Evolutionary conservation across 1,140 invertebrate genomes (phyloP).

Genomic region (Aphis gossypii): DNA sequence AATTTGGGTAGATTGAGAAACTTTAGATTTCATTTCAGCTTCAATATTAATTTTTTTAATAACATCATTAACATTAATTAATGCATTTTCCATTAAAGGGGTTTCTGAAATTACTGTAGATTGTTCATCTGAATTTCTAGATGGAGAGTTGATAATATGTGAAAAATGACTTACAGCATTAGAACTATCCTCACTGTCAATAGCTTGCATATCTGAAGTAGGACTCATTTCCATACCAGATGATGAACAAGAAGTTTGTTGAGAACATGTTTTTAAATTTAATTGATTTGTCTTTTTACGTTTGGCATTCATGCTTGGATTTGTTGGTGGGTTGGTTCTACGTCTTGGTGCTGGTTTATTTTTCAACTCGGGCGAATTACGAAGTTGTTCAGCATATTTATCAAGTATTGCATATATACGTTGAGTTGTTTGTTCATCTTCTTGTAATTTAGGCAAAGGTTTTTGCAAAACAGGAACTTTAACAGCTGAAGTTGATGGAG

Average conservation of each 20-base stretch:
- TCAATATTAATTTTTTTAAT: constrained; percentile 59
- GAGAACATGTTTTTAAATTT: constrained; percentile 67
- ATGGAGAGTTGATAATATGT: constrained; percentile 65
- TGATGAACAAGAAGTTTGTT: constrained; percentile 64
- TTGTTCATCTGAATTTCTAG: constrained; percentile 60
- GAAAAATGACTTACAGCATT: constrained; percentile 63
- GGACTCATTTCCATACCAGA: constrained; percentile 62
- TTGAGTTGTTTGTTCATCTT: constrained; percentile 82
- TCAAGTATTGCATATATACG: constrained; percentile 81
- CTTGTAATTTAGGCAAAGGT: constrained; percentile 77
- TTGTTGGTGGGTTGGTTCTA: constrained; percentile 77
- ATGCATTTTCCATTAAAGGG: constrained; percentile 60
- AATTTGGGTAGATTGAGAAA: constrained; percentile 61
- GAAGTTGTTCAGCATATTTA: constrained; percentile 80
- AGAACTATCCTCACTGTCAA: constrained; percentile 62
- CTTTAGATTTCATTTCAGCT: constrained; percentile 57
- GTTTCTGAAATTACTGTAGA: constrained; percentile 60
- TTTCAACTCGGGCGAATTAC: constrained; percentile 80
- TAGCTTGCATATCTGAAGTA: constrained; percentile 61
- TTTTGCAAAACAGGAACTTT: constrained; percentile 63
- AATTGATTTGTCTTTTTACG: constrained; percentile 74
- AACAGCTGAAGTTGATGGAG: constrained; percentile 60
- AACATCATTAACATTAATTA: constrained; percentile 56
- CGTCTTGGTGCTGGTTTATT: constrained; percentile 81
- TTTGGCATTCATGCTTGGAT: constrained; percentile 74